Evolutionary conservation across 2,113 vertebrate species (phyloP), one percentile per base, ranked within the genome.

Genomic region (Falcunculus frontatus): DNA sequence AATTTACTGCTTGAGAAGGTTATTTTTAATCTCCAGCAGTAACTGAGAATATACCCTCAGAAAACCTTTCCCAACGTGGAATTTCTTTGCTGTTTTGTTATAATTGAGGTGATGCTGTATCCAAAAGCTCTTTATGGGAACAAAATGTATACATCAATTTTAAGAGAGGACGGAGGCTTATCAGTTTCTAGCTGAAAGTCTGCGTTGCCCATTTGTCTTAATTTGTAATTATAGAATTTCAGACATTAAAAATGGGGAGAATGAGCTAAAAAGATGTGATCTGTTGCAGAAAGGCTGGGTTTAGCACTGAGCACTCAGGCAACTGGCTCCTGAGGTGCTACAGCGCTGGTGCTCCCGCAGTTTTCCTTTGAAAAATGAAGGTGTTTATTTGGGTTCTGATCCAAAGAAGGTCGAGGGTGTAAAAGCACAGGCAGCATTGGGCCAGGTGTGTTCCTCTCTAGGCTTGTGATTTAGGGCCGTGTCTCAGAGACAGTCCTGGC

Each of bases 1-100:
- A 96, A 97, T 97, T 95, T 97, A 94, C 97, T 96, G 92, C 96
- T 96, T 84, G 81, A 94, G 94, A 97, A 95, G 80, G 78, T 94
- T 97, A 94, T 97, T 97, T 97, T 97, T 96, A 96, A 97, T 97
- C 94, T 96, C 77, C 83, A 91, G 86, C 84, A 59, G 68, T 93
- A 96, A 95, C 80, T 80, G 90, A 96, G 82, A 96, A 83, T 94
- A 95, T 93, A 96, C 92, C 93, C 91, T 97, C 87, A 92, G 81
- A 95, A 97, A 97, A 95, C 94, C 92, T 89, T 93, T 93, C 83
- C 90, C 89, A 84, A 19, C 53, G 67, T 96, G 84, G 84, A 95
- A 89, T 89, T 92, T 93, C 70, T 69, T 92, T 92, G 75, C 70
- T 84, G 42, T 90, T 95, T 90, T 75, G 60, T 91, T 77, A 76